Conservation (phyloP, 2,797 vertebrate species). For the Diplodus puntazzo region DNA sequence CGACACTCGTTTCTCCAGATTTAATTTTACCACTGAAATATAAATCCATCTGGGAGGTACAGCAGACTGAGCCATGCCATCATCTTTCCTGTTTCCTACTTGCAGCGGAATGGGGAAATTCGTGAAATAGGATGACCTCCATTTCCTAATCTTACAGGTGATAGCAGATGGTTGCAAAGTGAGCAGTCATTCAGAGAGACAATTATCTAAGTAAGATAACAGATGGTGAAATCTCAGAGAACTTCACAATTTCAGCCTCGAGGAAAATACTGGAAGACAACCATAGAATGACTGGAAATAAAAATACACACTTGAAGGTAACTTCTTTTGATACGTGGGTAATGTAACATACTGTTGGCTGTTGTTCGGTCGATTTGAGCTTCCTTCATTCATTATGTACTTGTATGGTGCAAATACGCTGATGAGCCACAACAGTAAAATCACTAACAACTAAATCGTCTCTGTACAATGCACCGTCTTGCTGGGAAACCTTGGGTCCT, state of each 20-base stretch:
- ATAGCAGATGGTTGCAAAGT: background rate
- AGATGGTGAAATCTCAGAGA: background rate
- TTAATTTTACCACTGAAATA: slow-evolving; percentile 33
- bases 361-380: background rate
- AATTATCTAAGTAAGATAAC: background rate
- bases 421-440: no score
- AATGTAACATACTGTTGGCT: background rate
- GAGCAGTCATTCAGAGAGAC: background rate
- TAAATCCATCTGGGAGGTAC: slow-evolving; percentile 23
- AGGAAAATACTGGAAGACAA: background rate
- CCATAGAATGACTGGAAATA: background rate
- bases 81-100: background rate
- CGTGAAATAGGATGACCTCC: background rate
- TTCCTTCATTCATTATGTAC: background rate
- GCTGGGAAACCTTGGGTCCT: no score
- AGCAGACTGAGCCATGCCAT: background rate
- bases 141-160: background rate
- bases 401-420: background rate
- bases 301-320: background rate
- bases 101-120: background rate
- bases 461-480: no score
- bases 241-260: background rate
- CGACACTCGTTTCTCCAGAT: slow-evolving; percentile 1
- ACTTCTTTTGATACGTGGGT: background rate
- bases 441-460: no score